Percentiles rank a stretch among this genome's conserved stretches.
phyloP scores from a whole-genome alignment of 2,888 invertebrate species.

The Apocheima hispidaria region DNA sequence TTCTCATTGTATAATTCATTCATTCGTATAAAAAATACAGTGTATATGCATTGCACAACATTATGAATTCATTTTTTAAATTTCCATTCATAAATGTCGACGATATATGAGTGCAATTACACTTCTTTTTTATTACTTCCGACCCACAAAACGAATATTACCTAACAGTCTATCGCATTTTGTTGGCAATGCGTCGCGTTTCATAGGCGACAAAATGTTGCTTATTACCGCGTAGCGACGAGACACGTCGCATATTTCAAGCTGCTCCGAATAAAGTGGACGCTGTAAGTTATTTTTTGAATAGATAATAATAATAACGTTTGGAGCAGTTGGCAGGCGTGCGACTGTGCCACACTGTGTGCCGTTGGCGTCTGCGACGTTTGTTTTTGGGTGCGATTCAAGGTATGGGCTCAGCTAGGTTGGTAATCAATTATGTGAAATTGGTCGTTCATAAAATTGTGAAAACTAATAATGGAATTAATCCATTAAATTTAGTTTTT shows the following conservation, averaged over 20 bases:
- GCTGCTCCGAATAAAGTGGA: slow-evolving; percentile 38
- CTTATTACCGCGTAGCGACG: slow-evolving; percentile 22
- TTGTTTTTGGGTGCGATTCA: slow-evolving; percentile 37
- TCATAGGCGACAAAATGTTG: slow-evolving; percentile 27
- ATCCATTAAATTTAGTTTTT: too few relatives aligned
- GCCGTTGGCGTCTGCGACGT: slow-evolving; percentile 47
- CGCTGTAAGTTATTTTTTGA: slow-evolving; percentile 41
- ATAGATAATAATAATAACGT: slow-evolving; percentile 72
- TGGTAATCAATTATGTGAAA: not conserved
- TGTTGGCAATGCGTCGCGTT: slow-evolving; percentile 29
- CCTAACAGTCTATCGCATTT: slow-evolving; percentile 18
- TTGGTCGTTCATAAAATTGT: not conserved
- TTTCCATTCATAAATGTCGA: slow-evolving; percentile 23
- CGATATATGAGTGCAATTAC: slow-evolving; percentile 31
- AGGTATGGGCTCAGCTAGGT: not conserved
- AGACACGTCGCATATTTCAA: slow-evolving; percentile 24
- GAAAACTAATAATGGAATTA: too few relatives aligned
- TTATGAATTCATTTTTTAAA: slow-evolving; percentile 16
- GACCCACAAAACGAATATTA: slow-evolving; percentile 27
- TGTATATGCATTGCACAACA: slow-evolving; percentile 9
- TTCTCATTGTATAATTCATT: not conserved
- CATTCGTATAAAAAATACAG: not conserved
- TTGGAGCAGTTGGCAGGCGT: slow-evolving; percentile 75
- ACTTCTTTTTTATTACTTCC: slow-evolving; percentile 31
- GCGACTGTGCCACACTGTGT: slow-evolving; percentile 51